Conservation (phyloP, 2,797 vertebrate genomes). For the Anguilla anguilla region DNA sequence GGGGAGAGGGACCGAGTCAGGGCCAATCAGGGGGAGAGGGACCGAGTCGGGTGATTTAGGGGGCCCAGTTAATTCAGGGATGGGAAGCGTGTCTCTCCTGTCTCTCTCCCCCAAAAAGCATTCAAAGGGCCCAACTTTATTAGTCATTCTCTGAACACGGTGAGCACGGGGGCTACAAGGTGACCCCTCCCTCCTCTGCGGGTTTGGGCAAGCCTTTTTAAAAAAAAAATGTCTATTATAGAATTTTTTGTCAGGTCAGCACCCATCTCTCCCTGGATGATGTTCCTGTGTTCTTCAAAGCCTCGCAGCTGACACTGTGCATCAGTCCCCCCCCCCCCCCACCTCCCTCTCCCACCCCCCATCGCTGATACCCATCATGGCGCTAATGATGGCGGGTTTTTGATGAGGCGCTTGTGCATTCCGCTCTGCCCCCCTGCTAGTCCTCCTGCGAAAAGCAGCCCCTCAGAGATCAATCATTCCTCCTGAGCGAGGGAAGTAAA, state of each 20-base stretch:
- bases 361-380: neutral
- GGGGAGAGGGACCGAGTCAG: no score
- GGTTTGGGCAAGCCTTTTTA: neutral
- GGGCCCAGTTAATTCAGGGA: neutral
- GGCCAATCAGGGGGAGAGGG: no score
- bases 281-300: neutral
- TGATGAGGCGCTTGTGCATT: neutral
- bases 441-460: neutral
- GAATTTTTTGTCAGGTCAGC: neutral
- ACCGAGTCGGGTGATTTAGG: neutral
- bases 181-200: neutral
- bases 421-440: no score
- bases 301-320: neutral
- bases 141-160: neutral
- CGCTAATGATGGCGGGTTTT: neutral
- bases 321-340: neutral
- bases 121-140: slow-evolving; percentile 6
- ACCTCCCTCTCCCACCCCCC: no score
- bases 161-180: neutral
- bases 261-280: neutral
- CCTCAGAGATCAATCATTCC: neutral
- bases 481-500: neutral
- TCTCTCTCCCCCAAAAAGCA: neutral
- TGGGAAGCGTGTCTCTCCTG: neutral
- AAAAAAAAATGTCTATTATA: neutral